Evolutionary conservation across 2,797 vertebrate genomes (phyloP).

Genomic region (Lacerta bilineata): DNA sequence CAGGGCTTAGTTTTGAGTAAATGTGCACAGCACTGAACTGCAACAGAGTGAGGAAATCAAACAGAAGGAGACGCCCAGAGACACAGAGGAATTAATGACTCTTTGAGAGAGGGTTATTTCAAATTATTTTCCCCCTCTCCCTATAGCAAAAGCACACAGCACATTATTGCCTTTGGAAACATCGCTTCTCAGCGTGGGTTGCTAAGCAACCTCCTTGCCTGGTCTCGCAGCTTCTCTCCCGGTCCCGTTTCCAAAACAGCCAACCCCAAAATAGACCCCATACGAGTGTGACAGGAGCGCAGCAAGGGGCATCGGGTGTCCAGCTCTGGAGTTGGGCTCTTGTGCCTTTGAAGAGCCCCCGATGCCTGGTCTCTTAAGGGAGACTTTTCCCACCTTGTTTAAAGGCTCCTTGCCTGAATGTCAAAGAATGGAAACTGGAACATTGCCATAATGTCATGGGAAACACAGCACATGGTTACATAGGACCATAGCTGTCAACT

Average conservation of each 20-base stretch:
- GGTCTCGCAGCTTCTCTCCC: not conserved
- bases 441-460: not conserved
- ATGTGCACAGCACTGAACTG: not conserved
- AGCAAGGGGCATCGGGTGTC: fast-evolving
- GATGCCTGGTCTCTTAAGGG: not conserved
- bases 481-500: too few species aligned
- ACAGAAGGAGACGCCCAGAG: not conserved
- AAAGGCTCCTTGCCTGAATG: too few species aligned
- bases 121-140: not conserved
- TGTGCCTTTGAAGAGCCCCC: not conserved
- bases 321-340: not conserved
- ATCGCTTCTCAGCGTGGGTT: not conserved
- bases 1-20: not conserved
- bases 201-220: slow-evolving; percentile 24
- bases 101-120: not conserved
- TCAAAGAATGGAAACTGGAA: not conserved
- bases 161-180: not conserved
- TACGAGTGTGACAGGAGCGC: not conserved
- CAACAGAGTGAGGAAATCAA: not conserved
- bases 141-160: not conserved
- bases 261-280: not conserved
- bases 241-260: not conserved
- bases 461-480: not conserved
- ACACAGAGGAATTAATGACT: not conserved
- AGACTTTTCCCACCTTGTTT: not conserved